Evolutionary conservation across 64 coral and sea anemone species (phyloP), one percentile per base, ranked within the genome.

Genomic region (Porites lutea): DNA sequence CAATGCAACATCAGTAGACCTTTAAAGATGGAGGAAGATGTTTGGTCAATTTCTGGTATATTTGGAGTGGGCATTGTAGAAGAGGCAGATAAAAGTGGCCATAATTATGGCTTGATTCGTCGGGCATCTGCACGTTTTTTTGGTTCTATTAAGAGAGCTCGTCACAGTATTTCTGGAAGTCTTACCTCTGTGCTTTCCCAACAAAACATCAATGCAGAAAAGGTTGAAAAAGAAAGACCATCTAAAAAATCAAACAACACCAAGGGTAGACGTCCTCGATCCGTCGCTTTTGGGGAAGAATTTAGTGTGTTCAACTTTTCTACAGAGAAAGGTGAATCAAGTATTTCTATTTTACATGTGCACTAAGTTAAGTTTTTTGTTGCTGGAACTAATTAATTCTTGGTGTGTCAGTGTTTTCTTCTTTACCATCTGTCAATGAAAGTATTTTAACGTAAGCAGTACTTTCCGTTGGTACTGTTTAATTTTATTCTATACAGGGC

Each of bases 91-190:
- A 91, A 61, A 79, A 86, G 18, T 48, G 72, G 57, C 83, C 78
- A 73, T 52, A 53, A 90, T 16, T 82, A 59, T 88, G 90, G 87
- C 87, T 93, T 97, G 49, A 94, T 97, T 58, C 79, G 95, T 6
- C 92, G 84, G 71, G 83, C 92, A 72, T 97, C 95, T 5, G 77
- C 80, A 13, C 82, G 82, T 3, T 91, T 97, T 18, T 86, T 97
- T 19, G 78, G 74, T 27, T 97, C 95, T 48, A 71, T 97, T 6
- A 90, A 92, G 86, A 71, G 67, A 72, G 95, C 88, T 5, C 91
- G 82, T 53, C 83, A 82, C 16, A 94, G 75, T 78, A 21, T 97
- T 16, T 90, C 95, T 53, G 91, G 92, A 73, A 94, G 95, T 74
- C 75, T 97, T 45, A 94, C 88, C 4, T 91, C 88, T 53, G 65